Evolutionary conservation across 2,888 invertebrate genomes (phyloP).

Genomic region (Lochmaea capreae): DNA sequence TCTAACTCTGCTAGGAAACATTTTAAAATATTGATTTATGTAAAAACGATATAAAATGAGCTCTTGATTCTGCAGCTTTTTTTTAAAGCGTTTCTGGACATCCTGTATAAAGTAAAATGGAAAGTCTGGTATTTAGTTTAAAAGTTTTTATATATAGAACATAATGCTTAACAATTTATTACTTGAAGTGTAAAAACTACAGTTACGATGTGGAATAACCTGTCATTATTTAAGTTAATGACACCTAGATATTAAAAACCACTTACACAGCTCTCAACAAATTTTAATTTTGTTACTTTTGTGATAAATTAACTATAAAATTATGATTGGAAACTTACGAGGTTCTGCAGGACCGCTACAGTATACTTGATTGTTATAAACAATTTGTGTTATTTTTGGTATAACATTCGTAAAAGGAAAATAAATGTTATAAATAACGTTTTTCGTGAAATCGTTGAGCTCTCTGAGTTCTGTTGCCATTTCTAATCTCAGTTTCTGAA

Average conservation of each 20-base stretch:
- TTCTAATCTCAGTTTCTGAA: slow-evolving; percentile 52
- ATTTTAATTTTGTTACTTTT: no score
- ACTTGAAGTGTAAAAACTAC: no score
- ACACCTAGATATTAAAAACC: background rate
- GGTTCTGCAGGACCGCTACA: slow-evolving; percentile 56
- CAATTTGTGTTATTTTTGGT: slow-evolving; percentile 57
- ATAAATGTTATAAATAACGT: slow-evolving; percentile 48
- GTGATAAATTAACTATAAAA: background rate
- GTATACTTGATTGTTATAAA: slow-evolving; percentile 50
- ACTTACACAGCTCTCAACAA: no score
- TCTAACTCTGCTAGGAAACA: no score
- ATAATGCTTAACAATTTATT: no score
- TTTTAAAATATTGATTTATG: no score
- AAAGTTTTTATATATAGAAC: background rate
- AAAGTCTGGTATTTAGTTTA: background rate
- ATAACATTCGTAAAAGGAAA: slow-evolving; percentile 54
- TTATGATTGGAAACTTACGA: slow-evolving; percentile 45
- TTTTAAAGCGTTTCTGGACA: no score
- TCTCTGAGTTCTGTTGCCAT: slow-evolving; percentile 48
- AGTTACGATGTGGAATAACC: no score
- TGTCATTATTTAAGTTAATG: no score
- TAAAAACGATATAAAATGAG: no score
- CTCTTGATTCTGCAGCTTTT: no score
- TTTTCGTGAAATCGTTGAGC: slow-evolving; percentile 38
- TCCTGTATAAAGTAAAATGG: no score